A percentile compares a stretch with the other conserved stretches of the same genome.
Evolutionary conservation across 2,113 vertebrate genomes (phyloP).

Genomic region (Heliornis fulica): DNA sequence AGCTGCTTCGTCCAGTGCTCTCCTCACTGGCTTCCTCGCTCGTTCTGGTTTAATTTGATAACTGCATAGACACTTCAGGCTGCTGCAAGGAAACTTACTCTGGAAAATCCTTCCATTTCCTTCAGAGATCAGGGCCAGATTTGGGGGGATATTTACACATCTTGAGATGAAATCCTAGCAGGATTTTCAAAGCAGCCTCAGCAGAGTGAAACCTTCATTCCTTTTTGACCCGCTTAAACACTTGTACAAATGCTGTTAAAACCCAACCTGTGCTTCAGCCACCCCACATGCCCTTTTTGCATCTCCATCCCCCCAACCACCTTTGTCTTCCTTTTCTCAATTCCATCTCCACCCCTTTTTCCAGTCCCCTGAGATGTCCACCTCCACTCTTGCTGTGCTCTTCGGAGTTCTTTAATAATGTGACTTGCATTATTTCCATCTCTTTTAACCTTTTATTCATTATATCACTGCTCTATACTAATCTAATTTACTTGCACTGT

Average conservation of each 20-base stretch:
- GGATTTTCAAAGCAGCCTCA: neutral
- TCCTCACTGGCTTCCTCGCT: constrained; percentile 15
- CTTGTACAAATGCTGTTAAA: neutral
- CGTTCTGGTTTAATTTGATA: constrained; percentile 21
- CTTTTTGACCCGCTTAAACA: constrained; percentile 13
- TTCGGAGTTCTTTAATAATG: neutral
- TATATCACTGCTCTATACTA: neutral
- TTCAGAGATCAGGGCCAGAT: neutral
- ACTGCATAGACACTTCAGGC: neutral
- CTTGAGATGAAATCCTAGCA: neutral
- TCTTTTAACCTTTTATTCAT: neutral
- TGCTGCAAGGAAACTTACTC: neutral
- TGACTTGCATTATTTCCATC: neutral
- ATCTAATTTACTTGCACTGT: neutral
- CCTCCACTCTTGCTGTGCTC: neutral
- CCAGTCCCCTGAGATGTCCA: neutral
- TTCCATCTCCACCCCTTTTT: neutral
- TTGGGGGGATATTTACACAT: constrained; percentile 4
- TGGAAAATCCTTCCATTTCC: constrained; percentile 20
- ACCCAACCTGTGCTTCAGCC: neutral
- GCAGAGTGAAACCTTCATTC: neutral
- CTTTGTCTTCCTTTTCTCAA: neutral
- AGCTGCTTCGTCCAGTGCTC: constrained; percentile 14
- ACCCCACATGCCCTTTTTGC: neutral
- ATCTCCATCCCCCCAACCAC: neutral